These are phyloP conservation scores for Lophura nycthemera DNA, from an alignment of 2,113 vertebrate genomes.

Conservation along the genomic window DNA sequence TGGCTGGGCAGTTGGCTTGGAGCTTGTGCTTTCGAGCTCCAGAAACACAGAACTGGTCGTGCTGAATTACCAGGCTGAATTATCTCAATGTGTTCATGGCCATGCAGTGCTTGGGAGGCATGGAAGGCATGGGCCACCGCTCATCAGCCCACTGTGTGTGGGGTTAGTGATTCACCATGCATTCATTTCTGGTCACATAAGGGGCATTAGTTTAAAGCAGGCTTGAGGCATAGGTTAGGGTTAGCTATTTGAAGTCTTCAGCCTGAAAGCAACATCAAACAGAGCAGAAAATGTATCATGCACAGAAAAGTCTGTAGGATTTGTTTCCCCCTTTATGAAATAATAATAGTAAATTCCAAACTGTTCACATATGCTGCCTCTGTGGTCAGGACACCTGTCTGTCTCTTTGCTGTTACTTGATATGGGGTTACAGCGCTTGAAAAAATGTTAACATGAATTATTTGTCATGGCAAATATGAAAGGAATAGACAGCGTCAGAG, in stretches of 20 bases:
- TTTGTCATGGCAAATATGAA: constrained; percentile 43
- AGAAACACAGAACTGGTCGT: background rate
- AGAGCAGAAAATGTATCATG: constrained; percentile 55
- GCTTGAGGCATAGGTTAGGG: constrained; percentile 29
- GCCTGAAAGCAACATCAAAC: constrained; percentile 56
- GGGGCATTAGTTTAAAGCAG: constrained; percentile 25
- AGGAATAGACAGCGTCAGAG: constrained; percentile 17
- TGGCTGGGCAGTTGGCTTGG: constrained; percentile 25
- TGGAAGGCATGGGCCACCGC: background rate
- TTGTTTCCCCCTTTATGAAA: constrained; percentile 48
- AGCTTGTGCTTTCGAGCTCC: background rate
- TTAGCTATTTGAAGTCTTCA: constrained; percentile 52
- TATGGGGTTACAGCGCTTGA: constrained; percentile 13
- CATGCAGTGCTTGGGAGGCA: fast-evolving
- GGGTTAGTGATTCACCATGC: constrained; percentile 53
- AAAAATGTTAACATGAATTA: constrained; percentile 51
- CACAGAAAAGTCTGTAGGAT: constrained; percentile 55
- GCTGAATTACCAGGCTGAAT: background rate
- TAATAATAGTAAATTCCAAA: constrained; percentile 45
- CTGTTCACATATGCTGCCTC: constrained; percentile 10
- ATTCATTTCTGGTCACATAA: constrained; percentile 61
- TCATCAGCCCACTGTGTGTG: constrained; percentile 16
- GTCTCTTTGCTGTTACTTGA: constrained; percentile 51
- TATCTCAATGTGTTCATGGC: fast-evolving
- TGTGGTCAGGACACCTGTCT: constrained; percentile 63